Evolutionary conservation across 2,888 invertebrate genomes (phyloP).

Genomic region (Noctuana brunneofusca): DNA sequence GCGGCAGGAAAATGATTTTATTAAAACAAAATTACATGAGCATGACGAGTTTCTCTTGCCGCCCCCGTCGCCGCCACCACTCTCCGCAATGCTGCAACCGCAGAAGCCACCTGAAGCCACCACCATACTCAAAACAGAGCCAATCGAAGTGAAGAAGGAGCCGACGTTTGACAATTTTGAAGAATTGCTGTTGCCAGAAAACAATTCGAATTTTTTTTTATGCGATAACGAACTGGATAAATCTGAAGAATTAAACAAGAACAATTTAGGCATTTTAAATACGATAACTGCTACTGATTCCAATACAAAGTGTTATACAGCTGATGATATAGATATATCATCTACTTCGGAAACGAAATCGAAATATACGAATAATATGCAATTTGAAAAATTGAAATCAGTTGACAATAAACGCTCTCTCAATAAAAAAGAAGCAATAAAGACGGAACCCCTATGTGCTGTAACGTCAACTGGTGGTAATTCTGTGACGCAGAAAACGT

Average conservation of each 20-base stretch:
- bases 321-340: background rate
- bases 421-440: background rate
- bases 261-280: background rate
- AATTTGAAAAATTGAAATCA: constrained; percentile 7
- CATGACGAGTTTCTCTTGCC: background rate
- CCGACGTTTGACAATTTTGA: background rate
- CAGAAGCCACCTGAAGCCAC: background rate
- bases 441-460: background rate
- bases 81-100: background rate
- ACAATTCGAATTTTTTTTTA: background rate
- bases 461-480: background rate
- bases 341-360: constrained; percentile 1
- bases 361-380: background rate
- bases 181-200: background rate
- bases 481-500: background rate
- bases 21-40: background rate
- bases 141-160: background rate
- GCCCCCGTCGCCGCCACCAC: background rate
- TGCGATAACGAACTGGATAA: background rate
- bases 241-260: background rate
- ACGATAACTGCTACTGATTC: background rate
- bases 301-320: background rate
- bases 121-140: background rate
- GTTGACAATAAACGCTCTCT: background rate
- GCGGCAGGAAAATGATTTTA: constrained; percentile 88